A percentile compares a stretch with the other conserved stretches of the same genome.
phyloP scores from a whole-genome alignment of 2,113 vertebrate species.

The Paratilapia polleni region DNA sequence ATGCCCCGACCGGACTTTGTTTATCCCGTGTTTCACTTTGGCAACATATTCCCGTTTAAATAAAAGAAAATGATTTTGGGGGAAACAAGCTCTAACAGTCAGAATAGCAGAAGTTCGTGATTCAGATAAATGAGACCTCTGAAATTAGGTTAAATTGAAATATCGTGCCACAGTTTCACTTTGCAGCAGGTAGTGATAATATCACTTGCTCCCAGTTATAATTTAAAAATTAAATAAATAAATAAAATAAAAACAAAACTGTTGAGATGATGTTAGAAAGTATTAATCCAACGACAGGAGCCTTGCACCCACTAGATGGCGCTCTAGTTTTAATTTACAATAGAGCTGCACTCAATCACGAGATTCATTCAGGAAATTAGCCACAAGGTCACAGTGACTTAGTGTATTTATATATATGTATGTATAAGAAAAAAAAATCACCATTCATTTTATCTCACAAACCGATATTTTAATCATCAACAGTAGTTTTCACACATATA shows the following conservation, averaged over 20 bases:
- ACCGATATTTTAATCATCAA: not conserved
- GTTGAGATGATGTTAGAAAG: not conserved
- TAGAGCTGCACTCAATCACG: not conserved
- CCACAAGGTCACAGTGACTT: not conserved
- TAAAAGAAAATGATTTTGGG: not conserved
- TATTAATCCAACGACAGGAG: not conserved
- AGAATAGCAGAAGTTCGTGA: not conserved
- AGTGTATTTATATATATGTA: not conserved
- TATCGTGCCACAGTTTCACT: not conserved
- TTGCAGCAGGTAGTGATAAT: not conserved
- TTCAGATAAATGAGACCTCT: not conserved
- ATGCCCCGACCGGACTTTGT: not conserved
- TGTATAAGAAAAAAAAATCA: not conserved
- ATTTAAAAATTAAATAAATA: too few relatives aligned
- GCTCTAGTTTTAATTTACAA: constrained; percentile 2
- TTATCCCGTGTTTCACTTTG: constrained; percentile 3
- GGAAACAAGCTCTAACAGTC: not conserved
- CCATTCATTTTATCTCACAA: not conserved
- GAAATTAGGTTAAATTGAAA: not conserved
- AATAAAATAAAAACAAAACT: not conserved
- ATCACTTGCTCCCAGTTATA: not conserved
- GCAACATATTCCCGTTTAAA: not conserved
- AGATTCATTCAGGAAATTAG: not conserved
- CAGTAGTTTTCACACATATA: not conserved
- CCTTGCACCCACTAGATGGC: constrained; percentile 49